Conservation (phyloP, 2,888 invertebrate genomes). For the Peribatodes rhomboidaria region DNA sequence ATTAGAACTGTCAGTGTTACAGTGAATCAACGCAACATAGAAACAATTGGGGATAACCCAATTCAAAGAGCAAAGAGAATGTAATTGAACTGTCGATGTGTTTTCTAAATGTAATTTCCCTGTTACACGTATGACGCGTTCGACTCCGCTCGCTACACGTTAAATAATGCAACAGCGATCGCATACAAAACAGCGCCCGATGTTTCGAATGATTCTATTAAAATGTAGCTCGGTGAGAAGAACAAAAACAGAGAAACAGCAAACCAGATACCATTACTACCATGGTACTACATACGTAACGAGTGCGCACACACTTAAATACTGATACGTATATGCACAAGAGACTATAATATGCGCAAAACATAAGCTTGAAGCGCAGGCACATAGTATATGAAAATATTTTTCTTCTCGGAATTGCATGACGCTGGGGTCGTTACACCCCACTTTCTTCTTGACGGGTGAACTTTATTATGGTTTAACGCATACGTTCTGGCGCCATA, state of each 20-base stretch:
- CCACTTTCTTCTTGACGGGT: too few species aligned
- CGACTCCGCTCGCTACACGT: slow-evolving; percentile 26
- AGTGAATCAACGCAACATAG: not conserved
- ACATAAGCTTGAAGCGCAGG: not conserved
- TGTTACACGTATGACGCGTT: slow-evolving; percentile 31
- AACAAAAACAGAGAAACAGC: not conserved
- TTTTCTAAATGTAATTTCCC: slow-evolving; percentile 34
- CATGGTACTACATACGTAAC: not conserved
- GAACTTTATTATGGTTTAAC: too few species aligned
- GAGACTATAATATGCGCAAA: not conserved
- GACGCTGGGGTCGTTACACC: too few species aligned
- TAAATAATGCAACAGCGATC: slow-evolving; percentile 55
- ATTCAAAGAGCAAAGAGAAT: not conserved
- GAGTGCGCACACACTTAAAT: too few species aligned
- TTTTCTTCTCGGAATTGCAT: too few species aligned
- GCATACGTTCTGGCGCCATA: too few species aligned
- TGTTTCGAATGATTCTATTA: slow-evolving; percentile 62
- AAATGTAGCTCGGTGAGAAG: slow-evolving; percentile 15
- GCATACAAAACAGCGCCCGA: slow-evolving; percentile 64
- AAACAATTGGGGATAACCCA: not conserved
- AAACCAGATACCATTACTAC: not conserved
- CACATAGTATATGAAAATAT: not conserved
- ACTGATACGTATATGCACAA: not conserved
- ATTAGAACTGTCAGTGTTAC: too few species aligned
- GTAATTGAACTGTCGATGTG: slow-evolving; percentile 31